These are phyloP conservation scores for Bos indicus DNA, from an alignment of 2,113 vertebrate species.

Conservation along the genomic window DNA sequence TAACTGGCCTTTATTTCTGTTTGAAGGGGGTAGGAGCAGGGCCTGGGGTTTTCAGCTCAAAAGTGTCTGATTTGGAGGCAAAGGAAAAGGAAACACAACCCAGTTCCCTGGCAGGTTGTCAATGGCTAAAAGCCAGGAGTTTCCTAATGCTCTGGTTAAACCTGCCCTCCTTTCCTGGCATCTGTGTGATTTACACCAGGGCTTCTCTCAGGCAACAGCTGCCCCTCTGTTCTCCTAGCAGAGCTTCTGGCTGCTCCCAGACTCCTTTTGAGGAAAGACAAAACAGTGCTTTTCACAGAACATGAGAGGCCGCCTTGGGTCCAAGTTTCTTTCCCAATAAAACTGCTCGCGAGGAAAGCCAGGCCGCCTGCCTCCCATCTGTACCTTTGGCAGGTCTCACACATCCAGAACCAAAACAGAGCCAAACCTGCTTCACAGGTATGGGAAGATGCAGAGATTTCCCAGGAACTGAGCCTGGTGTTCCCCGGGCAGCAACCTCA, in stretches of 20 bases:
- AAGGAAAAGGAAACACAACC: neutral
- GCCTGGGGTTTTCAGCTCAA: neutral
- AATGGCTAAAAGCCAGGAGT: neutral
- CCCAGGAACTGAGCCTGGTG: neutral
- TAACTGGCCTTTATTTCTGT: neutral
- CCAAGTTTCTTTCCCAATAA: conserved; percentile 49
- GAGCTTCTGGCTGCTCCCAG: conserved; percentile 4
- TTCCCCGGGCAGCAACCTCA: neutral
- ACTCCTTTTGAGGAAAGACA: conserved; percentile 30
- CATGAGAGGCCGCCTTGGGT: neutral
- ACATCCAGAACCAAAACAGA: neutral
- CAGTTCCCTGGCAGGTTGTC: neutral
- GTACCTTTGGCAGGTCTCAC: neutral
- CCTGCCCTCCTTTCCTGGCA: neutral
- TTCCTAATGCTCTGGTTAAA: neutral
- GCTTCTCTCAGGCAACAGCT: neutral
- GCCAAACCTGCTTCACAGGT: neutral
- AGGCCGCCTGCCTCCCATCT: neutral
- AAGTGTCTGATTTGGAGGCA: neutral
- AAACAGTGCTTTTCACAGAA: conserved; percentile 13
- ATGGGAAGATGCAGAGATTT: neutral
- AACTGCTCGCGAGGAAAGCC: neutral
- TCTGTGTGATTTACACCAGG: neutral
- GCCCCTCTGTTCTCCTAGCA: neutral
- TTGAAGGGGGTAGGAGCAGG: neutral